Conservation (phyloP, 2,888 invertebrate genomes). For the Apodemia mormo region DNA sequence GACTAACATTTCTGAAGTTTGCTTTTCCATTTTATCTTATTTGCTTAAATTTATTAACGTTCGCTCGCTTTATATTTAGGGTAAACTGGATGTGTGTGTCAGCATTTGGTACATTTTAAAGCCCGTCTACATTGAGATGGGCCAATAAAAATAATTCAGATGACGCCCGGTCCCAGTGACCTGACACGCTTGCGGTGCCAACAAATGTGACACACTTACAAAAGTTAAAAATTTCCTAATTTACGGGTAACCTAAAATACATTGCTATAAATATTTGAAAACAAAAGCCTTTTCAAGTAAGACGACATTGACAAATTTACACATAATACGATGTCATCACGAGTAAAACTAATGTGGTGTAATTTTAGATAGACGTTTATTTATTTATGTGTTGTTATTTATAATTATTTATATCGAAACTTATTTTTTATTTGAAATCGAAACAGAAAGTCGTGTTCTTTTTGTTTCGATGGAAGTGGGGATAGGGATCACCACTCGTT, state of each 20-base stretch:
- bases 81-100: slow-evolving; percentile 21
- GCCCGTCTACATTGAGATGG: slow-evolving; percentile 28
- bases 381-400: too few species aligned
- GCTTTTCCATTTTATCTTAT: slow-evolving; percentile 8
- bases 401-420: too few species aligned
- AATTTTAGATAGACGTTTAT: too few species aligned
- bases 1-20: slow-evolving; percentile 4
- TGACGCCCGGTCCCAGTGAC: slow-evolving; percentile 59
- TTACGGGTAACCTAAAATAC: slow-evolving; percentile 46
- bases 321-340: slow-evolving; percentile 25
- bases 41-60: slow-evolving; percentile 17
- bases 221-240: slow-evolving; percentile 55
- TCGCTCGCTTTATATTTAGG: slow-evolving; percentile 21
- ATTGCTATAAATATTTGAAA: slow-evolving; percentile 35
- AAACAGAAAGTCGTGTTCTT: too few species aligned
- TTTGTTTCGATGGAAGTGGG: too few species aligned
- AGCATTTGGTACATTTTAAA: slow-evolving; percentile 25
- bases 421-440: too few species aligned
- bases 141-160: slow-evolving; percentile 67
- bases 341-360: neutral
- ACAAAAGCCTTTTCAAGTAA: slow-evolving; percentile 32
- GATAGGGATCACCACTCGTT: too few species aligned
- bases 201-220: slow-evolving; percentile 65
- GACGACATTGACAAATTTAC: slow-evolving; percentile 28
- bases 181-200: slow-evolving; percentile 64